phyloP scores from a whole-genome alignment of 2,113 vertebrate genomes.

The Brachypodius melanocephalos region DNA sequence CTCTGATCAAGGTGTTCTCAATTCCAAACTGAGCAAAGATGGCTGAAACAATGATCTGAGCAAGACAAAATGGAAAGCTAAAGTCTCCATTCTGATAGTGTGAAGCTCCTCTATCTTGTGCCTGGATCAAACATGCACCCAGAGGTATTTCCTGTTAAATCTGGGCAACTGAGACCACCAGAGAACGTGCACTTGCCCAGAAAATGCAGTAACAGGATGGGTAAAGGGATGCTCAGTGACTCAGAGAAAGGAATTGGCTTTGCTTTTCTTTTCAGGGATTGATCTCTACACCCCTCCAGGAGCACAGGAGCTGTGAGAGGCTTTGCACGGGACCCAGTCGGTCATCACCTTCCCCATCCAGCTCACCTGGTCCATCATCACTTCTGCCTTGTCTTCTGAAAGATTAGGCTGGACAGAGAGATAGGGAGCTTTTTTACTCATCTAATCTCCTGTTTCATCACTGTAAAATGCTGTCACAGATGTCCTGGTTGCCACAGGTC shows the following conservation, averaged over 20 bases:
- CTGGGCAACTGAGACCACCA: not conserved
- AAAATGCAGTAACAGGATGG: accelerated
- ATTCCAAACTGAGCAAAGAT: not conserved
- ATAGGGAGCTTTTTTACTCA: not conserved
- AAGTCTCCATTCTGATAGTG: not conserved
- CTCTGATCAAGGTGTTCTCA: not conserved
- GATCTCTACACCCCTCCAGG: not conserved
- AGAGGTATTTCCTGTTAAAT: not conserved
- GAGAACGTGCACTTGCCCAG: not conserved
- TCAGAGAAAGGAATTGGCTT: not conserved
- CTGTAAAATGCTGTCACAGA: not conserved
- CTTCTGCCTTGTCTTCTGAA: not conserved
- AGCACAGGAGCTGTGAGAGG: not conserved
- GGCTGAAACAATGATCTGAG: not conserved
- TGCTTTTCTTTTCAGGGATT: not conserved
- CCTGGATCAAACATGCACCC: not conserved
- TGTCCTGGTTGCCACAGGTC: not conserved
- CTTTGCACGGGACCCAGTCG: not conserved
- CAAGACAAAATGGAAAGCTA: not conserved
- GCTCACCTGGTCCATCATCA: not conserved
- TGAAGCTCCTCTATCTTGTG: not conserved
- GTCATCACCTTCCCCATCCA: not conserved
- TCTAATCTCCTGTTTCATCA: not conserved
- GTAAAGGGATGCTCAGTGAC: not conserved
- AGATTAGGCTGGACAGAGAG: not conserved